Evolutionary conservation across 1,140 invertebrate genomes (phyloP).

Genomic region (Andricus grossulariae): DNA sequence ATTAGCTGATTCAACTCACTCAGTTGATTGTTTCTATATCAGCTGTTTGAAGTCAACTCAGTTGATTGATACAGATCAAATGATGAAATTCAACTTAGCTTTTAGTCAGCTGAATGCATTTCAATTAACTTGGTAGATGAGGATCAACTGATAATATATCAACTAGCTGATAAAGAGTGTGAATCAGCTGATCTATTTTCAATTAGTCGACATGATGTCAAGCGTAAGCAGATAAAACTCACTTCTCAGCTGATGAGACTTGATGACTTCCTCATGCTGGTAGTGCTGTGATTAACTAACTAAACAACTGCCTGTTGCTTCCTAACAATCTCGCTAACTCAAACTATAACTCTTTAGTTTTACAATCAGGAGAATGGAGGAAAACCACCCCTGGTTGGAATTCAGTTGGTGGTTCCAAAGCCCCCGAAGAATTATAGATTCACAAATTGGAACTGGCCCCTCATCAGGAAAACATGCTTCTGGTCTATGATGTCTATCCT

Average conservation of each 20-base stretch:
- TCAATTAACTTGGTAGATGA: too few relatives aligned
- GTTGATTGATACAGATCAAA: too few relatives aligned
- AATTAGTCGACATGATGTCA: not conserved
- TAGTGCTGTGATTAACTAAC: slow-evolving; percentile 29
- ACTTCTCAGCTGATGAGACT: not conserved
- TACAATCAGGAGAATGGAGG: slow-evolving; percentile 78
- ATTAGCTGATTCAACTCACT: too few relatives aligned
- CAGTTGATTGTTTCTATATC: too few relatives aligned
- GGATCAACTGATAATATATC: too few relatives aligned
- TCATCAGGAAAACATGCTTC: slow-evolving; percentile 84
- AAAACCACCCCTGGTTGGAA: slow-evolving; percentile 73
- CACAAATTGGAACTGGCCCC: slow-evolving; percentile 87
- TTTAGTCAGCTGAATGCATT: too few relatives aligned
- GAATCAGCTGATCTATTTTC: too few relatives aligned
- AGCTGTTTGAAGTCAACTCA: too few relatives aligned
- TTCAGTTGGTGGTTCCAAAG: slow-evolving; percentile 78
- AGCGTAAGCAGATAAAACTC: not conserved
- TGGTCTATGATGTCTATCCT: slow-evolving; percentile 83
- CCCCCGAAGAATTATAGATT: slow-evolving; percentile 80
- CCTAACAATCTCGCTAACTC: slow-evolving; percentile 50
- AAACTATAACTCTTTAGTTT: slow-evolving; percentile 67
- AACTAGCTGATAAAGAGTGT: too few relatives aligned
- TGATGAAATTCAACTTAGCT: too few relatives aligned
- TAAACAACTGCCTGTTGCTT: slow-evolving; percentile 56
- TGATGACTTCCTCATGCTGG: not conserved